These are phyloP conservation scores for Clamator glandarius DNA, from an alignment of 2,797 vertebrate species.

Conservation along the genomic window DNA sequence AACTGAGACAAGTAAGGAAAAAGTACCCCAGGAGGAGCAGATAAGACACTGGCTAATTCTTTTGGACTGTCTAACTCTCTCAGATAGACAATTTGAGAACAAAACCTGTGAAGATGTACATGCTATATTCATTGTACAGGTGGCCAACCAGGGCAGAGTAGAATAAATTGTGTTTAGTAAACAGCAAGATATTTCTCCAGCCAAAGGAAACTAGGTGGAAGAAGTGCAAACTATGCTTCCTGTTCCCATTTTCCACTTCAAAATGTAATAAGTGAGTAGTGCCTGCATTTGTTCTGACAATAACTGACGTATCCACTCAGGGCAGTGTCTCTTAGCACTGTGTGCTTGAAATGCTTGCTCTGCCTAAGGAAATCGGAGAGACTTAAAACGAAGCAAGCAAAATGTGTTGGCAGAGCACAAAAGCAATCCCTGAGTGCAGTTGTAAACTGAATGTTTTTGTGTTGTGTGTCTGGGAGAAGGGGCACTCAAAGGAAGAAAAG, in stretches of 20 bases:
- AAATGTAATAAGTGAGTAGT: background rate
- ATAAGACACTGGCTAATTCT: background rate
- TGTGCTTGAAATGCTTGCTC: background rate
- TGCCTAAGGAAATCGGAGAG: background rate
- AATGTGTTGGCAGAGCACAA: background rate
- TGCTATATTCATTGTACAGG: background rate
- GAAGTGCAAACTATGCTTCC: background rate
- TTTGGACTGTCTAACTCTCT: background rate
- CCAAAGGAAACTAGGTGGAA: background rate
- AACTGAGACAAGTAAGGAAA: background rate
- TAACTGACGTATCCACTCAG: background rate
- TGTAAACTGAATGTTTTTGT: background rate
- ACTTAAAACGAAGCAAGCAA: background rate
- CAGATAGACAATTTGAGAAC: background rate
- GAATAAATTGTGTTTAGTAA: background rate
- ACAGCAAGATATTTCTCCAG: background rate
- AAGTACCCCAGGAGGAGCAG: background rate
- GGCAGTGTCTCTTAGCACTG: background rate
- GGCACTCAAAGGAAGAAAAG: background rate
- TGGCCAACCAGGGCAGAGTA: background rate
- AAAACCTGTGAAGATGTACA: background rate
- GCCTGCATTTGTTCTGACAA: background rate
- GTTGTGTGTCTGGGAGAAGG: background rate
- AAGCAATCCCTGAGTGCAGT: background rate
- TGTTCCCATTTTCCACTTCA: background rate